phyloP scores from a whole-genome alignment of 1,140 invertebrate species.

The Acyrthosiphon pisum region DNA sequence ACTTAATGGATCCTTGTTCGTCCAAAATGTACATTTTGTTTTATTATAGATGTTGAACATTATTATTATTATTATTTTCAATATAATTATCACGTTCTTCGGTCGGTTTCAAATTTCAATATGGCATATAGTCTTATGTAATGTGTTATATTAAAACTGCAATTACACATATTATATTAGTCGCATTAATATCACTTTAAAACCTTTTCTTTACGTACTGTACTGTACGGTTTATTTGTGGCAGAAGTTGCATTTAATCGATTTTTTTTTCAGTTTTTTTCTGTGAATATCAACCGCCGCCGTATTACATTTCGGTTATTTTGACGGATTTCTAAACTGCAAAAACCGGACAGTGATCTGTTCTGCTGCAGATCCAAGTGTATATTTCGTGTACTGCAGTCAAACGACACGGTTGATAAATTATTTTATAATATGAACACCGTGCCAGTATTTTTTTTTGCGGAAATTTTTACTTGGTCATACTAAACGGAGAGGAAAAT shows the following conservation, averaged over 20 bases:
- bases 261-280: neutral
- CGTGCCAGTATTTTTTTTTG: constrained; percentile 11
- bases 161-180: neutral
- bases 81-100: neutral
- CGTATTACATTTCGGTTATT: neutral
- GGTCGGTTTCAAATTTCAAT: neutral
- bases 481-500: constrained; percentile 50
- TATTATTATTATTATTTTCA: too few relatives aligned
- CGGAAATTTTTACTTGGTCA: neutral
- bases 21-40: neutral
- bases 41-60: neutral
- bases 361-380: neutral
- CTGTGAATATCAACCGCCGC: neutral
- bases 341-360: constrained; percentile 2
- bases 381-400: neutral
- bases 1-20: neutral
- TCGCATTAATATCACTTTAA: neutral
- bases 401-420: constrained; percentile 31
- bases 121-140: neutral
- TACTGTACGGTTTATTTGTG: neutral
- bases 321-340: neutral
- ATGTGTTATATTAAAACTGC: neutral
- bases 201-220: neutral
- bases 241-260: neutral
- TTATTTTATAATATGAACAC: neutral